Base-by-base conservation (phyloP, 2,113 vertebrate species). In the Oreotrochilus melanogaster region DNA sequence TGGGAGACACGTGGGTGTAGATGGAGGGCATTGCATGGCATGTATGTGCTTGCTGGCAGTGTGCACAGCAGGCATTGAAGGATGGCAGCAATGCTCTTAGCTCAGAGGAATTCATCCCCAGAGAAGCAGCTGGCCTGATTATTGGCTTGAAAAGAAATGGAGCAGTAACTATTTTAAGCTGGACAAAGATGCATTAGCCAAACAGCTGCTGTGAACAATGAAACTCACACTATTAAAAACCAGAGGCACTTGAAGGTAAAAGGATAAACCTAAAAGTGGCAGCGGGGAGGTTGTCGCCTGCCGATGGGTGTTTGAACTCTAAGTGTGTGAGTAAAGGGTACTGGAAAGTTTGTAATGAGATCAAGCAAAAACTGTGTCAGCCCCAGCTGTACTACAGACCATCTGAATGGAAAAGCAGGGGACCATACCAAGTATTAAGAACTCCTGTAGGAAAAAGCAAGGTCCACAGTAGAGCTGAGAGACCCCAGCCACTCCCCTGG, bases 401-500 rank as follows among this genome's bases (percentile, higher is more conserved):
- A 18, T 30, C 33, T 84, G 61, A n/a, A 11, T 53, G 42, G n/a
- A 81, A 81, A 92, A 66, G 7, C 31, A 66, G 47, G 19, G 51
- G 27, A 42, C 35, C 37, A 54, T 51, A 62, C 2, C 27, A 51
- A 42, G 6, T 69, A 18, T 42, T 17, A 67, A 57, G 21, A 60
- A 56, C 9, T 57, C 30, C 82, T 61, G 42, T 11, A 62, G 19
- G 19, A 66, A 61, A 72, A 83, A 58, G 3, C 10, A 43, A 28
- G 5, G 30, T 65, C 10, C 24, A 42, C 71, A 73, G 18, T 2
- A 50, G 30, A 83, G 8, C 24, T 69, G 35, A 66, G 27, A 71
- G 5, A 61, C 13, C 14, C 2, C 1, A 0, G 50, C n/a, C 14
- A 53, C 1, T 1, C 9, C 23, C 51, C 2, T 42, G 28, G 9